phyloP scores from a whole-genome alignment of 2,113 vertebrate genomes.

The Tylochromis polylepis region DNA sequence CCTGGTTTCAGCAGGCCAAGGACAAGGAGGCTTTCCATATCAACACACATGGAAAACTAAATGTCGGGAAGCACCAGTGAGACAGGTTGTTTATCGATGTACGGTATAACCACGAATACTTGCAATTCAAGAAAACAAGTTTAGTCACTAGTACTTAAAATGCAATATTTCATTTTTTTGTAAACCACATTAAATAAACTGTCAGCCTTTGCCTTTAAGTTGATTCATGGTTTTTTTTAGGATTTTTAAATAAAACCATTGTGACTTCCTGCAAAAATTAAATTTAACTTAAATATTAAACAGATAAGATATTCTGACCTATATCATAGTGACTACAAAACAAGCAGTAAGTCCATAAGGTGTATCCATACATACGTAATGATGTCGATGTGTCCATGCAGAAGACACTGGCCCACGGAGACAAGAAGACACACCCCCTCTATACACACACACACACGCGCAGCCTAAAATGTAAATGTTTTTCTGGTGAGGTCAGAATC shows the following conservation, averaged over 20 bases:
- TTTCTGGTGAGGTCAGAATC: slow-evolving; percentile 67
- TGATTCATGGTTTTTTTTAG: not conserved
- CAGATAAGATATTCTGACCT: slow-evolving; percentile 8
- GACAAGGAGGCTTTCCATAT: slow-evolving; percentile 63
- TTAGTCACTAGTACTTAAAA: not conserved
- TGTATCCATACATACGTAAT: not conserved
- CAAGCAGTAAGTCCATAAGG: slow-evolving; percentile 29
- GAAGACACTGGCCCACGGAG: not conserved
- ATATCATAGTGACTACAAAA: not conserved
- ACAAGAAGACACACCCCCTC: not conserved
- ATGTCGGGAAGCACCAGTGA: slow-evolving; percentile 35
- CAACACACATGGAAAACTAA: slow-evolving; percentile 58
- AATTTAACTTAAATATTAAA: not conserved
- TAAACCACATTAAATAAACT: slow-evolving; percentile 5
- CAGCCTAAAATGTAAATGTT: slow-evolving; percentile 53
- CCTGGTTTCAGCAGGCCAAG: slow-evolving; percentile 54
- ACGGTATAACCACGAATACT: slow-evolving; percentile 34
- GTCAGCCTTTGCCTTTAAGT: not conserved
- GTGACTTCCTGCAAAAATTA: not conserved
- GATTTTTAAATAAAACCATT: not conserved
- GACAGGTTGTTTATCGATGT: slow-evolving; percentile 47
- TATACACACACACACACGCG: not conserved
- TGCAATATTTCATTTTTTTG: not conserved
- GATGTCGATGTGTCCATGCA: slow-evolving; percentile 10
- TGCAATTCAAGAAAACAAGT: slow-evolving; percentile 32